These are phyloP conservation scores for Atta cephalotes DNA, from an alignment of 1,140 invertebrate species.

Conservation along the genomic window DNA sequence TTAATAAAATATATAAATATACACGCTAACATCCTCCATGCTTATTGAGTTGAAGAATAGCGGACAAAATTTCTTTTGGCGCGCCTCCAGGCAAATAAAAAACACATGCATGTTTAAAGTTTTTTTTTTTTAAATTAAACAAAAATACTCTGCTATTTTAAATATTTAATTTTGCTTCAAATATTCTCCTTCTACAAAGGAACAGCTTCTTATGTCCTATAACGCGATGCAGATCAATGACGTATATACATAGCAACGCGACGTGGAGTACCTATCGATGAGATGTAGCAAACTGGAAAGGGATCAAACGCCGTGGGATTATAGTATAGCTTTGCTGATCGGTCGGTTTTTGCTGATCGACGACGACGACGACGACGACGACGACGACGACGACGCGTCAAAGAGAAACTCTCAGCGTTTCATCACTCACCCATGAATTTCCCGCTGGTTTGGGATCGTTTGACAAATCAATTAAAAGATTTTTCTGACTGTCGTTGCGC, in stretches of 20 bases:
- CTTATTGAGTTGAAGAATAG: background rate
- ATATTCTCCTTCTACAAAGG: background rate
- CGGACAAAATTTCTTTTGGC: background rate
- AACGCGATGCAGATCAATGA: background rate
- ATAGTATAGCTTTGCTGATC: slow-evolving; percentile 38
- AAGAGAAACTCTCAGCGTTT: slow-evolving; percentile 44
- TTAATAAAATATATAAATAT: slow-evolving; percentile 1
- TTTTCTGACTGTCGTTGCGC: slow-evolving; percentile 74
- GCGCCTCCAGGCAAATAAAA: background rate
- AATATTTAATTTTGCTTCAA: slow-evolving; percentile 12
- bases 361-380: background rate
- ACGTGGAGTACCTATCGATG: background rate
- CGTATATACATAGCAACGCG: background rate
- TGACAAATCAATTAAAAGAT: slow-evolving; percentile 81
- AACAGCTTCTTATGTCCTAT: background rate
- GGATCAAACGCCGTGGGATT: slow-evolving; percentile 38
- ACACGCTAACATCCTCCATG: background rate
- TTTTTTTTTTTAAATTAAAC: background rate
- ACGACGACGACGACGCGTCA: slow-evolving; percentile 18
- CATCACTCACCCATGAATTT: slow-evolving; percentile 82
- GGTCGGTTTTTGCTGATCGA: slow-evolving; percentile 12
- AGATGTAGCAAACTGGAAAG: slow-evolving; percentile 8
- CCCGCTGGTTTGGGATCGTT: slow-evolving; percentile 76
- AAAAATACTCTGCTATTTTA: background rate
- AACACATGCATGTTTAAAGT: background rate